Conservation (phyloP, 2,888 invertebrate genomes). For the Chymomyza caudatula region DNA sequence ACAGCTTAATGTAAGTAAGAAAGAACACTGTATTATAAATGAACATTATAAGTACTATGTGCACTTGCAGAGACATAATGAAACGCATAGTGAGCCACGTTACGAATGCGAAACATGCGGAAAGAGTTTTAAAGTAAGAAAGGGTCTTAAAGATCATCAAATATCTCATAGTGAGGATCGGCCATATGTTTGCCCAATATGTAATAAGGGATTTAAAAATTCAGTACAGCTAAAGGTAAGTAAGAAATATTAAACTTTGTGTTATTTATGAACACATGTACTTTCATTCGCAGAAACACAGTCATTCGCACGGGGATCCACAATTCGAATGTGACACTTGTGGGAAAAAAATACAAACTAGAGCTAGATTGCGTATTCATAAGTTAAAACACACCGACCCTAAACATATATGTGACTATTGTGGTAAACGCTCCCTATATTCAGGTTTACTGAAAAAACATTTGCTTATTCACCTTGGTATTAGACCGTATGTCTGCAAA, state of each 20-base stretch:
- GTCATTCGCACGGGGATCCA: slow-evolving; percentile 77
- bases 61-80: slow-evolving; percentile 73
- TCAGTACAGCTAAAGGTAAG: slow-evolving; percentile 67
- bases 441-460: slow-evolving; percentile 76
- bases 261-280: too few relatives aligned
- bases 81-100: slow-evolving; percentile 77
- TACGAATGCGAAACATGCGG: slow-evolving; percentile 79
- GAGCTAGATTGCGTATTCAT: slow-evolving; percentile 78
- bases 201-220: slow-evolving; percentile 75
- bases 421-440: slow-evolving; percentile 73
- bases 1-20: slow-evolving; percentile 61
- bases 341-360: slow-evolving; percentile 76
- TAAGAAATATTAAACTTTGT: background rate
- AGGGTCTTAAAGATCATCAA: slow-evolving; percentile 79
- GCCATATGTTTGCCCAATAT: slow-evolving; percentile 78
- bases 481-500: slow-evolving; percentile 76
- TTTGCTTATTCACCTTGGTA: slow-evolving; percentile 75
- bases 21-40: too few relatives aligned
- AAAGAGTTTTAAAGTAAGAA: slow-evolving; percentile 77
- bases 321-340: slow-evolving; percentile 77
- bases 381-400: slow-evolving; percentile 75
- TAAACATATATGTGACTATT: slow-evolving; percentile 73
- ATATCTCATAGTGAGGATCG: slow-evolving; percentile 78
- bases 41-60: too few relatives aligned
- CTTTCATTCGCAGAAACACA: slow-evolving; percentile 67